Evolutionary conservation across 2,113 vertebrate species (phyloP), one percentile per base, ranked within the genome.

Genomic region (Elephas maximus): DNA sequence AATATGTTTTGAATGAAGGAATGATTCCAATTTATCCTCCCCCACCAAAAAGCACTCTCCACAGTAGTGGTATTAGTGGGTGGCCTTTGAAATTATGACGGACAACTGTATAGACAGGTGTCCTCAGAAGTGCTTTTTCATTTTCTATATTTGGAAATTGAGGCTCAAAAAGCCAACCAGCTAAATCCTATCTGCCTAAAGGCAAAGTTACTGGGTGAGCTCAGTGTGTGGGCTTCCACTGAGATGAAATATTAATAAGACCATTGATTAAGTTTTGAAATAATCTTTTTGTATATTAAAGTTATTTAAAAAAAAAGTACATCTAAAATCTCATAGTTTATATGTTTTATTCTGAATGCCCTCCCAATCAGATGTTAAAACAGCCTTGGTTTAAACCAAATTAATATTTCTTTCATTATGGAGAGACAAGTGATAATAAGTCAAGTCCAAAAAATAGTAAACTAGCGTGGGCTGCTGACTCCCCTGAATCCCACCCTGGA

Each of bases 201-300:
- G 79, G 63, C 15, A 67, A 33, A 84, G 41, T 71, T 71, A 48
- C 67, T 82, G 51, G 17, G 4, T 45, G 67, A 28, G 20, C 78
- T 93, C 84, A 53, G 37, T 65, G 71, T 84, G 48, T 82, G 21
- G 71, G 73, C 26, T 94, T 84, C 85, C 76, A n/a, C 8, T 30
- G 37, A 95, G 65, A 95, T 85, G 81, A 95, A 91, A 81, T 93
- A 93, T 95, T 96, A 51, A 95, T 94, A 63, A 92, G 77, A 76
- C 30, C 69, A 92, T 15, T 45, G 69, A 95, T 28, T 62, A 41
- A 63, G 73, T 91, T 94, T 89, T 88, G 78, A 91, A 97, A 79
- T 45, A 24, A 45, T 85, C 62, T 85, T 92, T 95, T 83, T 81
- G n/a, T 93, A 44, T 74, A 62, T 71, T 44, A 93, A 80, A 80